Base-by-base conservation (phyloP, 1,140 invertebrate genomes). In the Drosophila baimaii region DNA sequence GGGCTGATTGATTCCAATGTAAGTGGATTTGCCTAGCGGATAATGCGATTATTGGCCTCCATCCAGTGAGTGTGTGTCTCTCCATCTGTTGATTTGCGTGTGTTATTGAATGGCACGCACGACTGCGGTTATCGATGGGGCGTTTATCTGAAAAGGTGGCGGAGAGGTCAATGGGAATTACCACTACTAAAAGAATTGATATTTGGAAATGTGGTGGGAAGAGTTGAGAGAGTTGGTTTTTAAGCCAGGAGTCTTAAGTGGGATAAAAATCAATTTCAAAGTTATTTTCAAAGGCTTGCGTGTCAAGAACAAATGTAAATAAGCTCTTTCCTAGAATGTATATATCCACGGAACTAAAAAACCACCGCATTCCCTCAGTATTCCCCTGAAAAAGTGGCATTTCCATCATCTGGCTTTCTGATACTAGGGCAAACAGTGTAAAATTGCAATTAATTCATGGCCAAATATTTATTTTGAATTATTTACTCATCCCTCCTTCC, bases 1-100 rank as follows among this genome's bases (percentile, higher is more conserved):
- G 79, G 35, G 37, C 76, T 86, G 79, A 86, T 88, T 86, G 83
- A 83, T 86, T 79, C 68, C 63, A 56, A 57, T 82, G 84, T 70
- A 88, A 82, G 83, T 77, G 79, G 66, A 79, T 82, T 79, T 77
- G 66, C 65, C 51, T 77, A 64, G 69, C 68, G 73, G 72, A 57
- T 76, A 86, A 86, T 76, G 75, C 82, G 82, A 70, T 86, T 81
- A 82, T 79, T 72, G 66, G 57, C 69, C 77, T 78, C 74, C 61
- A 57, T 47, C 70, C 57, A 19, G 15, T 25, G 68, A 37, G 49
- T 37, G 63, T 47, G 56, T 64, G 23, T 33, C 43, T 35, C 13
- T 33, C 68, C 33, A 44, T 57, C 33, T 68, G 35, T 21, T 46
- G 69, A 71, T 72, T 71, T 46, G 41, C 37, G 12, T 71, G 41